A percentile compares a stretch with the other conserved stretches of the same genome.
phyloP scores from a whole-genome alignment of 92 coral and sea anemone species.

The Parazoanthus swiftii region DNA sequence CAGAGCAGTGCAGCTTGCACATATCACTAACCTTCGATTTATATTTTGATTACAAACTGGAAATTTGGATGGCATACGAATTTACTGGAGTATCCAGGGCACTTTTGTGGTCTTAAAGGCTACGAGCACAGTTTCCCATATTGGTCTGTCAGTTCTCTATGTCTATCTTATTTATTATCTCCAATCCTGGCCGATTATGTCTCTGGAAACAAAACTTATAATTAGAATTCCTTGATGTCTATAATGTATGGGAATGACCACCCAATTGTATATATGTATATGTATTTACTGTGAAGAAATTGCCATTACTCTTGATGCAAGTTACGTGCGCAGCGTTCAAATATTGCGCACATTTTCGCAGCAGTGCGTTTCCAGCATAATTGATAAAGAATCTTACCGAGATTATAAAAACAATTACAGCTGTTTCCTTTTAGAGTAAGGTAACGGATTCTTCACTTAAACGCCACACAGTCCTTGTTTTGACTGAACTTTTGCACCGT shows the following conservation, averaged over 20 bases:
- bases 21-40: neutral
- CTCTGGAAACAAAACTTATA: conserved; percentile 2
- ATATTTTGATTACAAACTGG: neutral
- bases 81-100: no score
- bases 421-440: conserved; percentile 16
- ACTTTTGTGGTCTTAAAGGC: neutral
- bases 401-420: neutral
- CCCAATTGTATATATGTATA: neutral
- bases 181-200: neutral
- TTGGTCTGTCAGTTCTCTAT: neutral
- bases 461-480: neutral
- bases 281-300: neutral
- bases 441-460: neutral
- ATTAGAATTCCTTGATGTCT: neutral
- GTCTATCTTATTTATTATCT: conserved; percentile 16
- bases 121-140: neutral
- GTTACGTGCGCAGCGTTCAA: neutral
- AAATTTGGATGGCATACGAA: neutral
- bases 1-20: neutral
- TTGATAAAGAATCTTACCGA: conserved; percentile 14
- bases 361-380: neutral
- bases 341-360: conserved; percentile 14
- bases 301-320: neutral
- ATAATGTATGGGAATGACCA: neutral
- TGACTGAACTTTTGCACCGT: neutral